Evolutionary conservation across 2,888 invertebrate genomes (phyloP), one percentile per base, ranked within the genome.

Genomic region (Drosophila yooni): DNA sequence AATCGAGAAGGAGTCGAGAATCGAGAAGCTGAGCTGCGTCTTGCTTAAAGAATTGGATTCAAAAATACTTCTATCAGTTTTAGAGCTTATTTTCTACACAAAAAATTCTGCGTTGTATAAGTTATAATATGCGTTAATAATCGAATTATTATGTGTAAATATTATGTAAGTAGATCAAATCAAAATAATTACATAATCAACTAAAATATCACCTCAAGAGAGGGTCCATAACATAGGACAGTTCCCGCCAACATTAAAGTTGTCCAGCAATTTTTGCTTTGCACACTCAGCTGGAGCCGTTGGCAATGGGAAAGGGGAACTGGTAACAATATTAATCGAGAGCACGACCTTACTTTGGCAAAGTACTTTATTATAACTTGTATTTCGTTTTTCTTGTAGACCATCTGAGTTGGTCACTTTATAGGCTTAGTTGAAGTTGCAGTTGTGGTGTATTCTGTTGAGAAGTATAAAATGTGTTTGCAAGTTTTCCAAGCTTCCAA

Each of bases 311-410:
- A 38, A 38, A 8, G 34, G 27, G 36, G 21, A 54, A 50, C 7
- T 46, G 29, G 33, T 73, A 25, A 38, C 43, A n/a, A 53, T 31
- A 50, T 40, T 52, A 79, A 66, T 75, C 63, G 60, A 69, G 60
- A 71, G 52, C 34, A n/a, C 54, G 5, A 69, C 57, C 36, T 79
- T 72, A 65, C 70, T 64, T 72, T 72, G 60, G 76, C 73, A 79
- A 68, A 81, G 83, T 82, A 76, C 83, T 84, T 84, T 80, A 91
- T 87, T 91, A 89, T 83, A 88, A 88, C 79, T 72, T 74, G 84
- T 74, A 74, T 80, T 83, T 89, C 74, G 68, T 74, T 77, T 80
- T 81, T 76, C 76, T 76, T 76, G 71, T 74, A 77, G 76, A 72
- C 74, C 76, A 76, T 76, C 79, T 78, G 86, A 71, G 83, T 76